Evolutionary conservation across 2,113 vertebrate species (phyloP).

Genomic region (Odocoileus hemionus): DNA sequence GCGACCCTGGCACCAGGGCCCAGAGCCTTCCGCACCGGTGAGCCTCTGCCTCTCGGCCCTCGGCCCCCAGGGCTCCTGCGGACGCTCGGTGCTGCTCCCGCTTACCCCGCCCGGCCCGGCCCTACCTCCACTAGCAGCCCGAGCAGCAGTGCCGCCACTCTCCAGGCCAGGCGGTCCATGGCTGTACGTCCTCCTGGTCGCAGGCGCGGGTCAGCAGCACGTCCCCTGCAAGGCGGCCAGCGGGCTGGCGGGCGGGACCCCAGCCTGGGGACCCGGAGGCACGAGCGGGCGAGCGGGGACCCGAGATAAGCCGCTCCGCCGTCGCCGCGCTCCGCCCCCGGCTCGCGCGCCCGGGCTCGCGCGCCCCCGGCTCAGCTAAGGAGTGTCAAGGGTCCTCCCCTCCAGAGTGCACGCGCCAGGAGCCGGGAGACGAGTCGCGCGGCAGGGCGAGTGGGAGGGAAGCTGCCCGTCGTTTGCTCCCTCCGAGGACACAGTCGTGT

Average conservation of each 20-base stretch:
- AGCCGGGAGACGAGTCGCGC: rapidly evolving
- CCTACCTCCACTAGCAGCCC: constrained; percentile 59
- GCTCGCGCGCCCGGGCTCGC: neutral
- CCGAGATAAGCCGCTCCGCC: neutral
- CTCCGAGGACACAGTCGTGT: neutral
- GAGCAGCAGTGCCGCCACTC: constrained; percentile 59
- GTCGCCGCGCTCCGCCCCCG: neutral
- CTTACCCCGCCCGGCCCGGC: neutral
- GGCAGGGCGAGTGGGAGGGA: too few relatives aligned
- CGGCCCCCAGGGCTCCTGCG: neutral
- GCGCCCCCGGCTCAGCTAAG: neutral
- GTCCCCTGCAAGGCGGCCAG: neutral
- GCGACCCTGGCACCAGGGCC: neutral
- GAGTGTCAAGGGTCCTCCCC: rapidly evolving
- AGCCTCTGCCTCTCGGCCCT: neutral
- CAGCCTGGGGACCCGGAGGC: neutral
- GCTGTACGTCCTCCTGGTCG: neutral
- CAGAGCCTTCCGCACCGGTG: neutral
- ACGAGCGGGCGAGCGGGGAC: rapidly evolving
- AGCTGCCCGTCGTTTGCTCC: neutral
- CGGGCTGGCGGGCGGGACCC: too few relatives aligned
- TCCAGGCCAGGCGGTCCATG: constrained; percentile 25
- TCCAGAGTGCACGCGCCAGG: neutral
- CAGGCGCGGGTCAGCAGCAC: neutral
- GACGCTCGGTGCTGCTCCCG: neutral